Conservation (phyloP, 2,888 invertebrate genomes). For the Sepioteuthis lessoniana region DNA sequence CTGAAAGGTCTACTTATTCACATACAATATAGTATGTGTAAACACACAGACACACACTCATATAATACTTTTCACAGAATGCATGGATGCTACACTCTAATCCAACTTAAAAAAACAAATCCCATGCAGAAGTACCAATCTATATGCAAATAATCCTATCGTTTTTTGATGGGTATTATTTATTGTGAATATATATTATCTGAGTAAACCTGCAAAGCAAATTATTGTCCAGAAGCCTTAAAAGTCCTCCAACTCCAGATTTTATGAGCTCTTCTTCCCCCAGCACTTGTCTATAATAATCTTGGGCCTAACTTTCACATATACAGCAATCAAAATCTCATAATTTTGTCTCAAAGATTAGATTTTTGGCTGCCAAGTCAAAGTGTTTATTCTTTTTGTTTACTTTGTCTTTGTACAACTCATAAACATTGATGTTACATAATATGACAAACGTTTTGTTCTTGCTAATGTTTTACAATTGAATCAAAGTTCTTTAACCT, state of each 20-base stretch:
- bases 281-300: background rate
- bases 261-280: background rate
- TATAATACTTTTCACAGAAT: too few relatives aligned
- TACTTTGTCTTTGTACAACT: background rate
- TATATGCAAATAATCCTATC: too few relatives aligned
- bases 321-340: constrained; percentile 21
- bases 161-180: too few relatives aligned
- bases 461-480: constrained; percentile 23
- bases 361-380: background rate
- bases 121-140: too few relatives aligned
- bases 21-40: too few relatives aligned
- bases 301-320: background rate
- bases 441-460: background rate
- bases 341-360: background rate
- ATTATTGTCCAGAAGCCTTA: background rate
- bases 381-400: background rate
- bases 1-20: too few relatives aligned
- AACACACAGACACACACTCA: too few relatives aligned
- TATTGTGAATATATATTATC: too few relatives aligned
- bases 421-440: background rate
- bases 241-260: background rate
- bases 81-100: too few relatives aligned
- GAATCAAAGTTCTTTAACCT: constrained; percentile 18
- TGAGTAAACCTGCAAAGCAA: background rate
- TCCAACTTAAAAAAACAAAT: too few relatives aligned